Base-by-base conservation (phyloP, 2,113 vertebrate species). In the Seriola quinqueradiata region DNA sequence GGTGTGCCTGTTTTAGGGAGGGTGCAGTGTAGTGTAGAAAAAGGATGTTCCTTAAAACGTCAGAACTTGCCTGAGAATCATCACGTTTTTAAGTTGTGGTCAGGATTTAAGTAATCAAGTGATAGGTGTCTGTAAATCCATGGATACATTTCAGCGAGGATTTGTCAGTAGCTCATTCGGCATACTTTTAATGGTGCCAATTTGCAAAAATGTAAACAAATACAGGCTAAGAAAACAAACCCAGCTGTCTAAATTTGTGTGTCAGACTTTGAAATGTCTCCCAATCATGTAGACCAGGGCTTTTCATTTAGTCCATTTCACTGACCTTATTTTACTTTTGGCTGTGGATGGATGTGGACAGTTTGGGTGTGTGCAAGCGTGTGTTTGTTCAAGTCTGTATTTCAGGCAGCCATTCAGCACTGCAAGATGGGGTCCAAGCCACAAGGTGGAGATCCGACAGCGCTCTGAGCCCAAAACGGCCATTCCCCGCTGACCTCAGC, bases 361-460 rank as follows among this genome's bases (percentile, higher is more conserved):
- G 7, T 19, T 28, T 48, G 54, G 68, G 68, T 75, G 79, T 73
- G 58, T 82, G 82, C 8, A 14, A 28, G 34, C 12, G 28, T 54
- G 66, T 75, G 66, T 75, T 86, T 87, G 61, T 68, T 55, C 23
- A 36, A 72, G 75, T 32, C 1, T 65, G 19, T 57, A 3, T 78
- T 80, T 54, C 70, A 25, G 40, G 70, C 70, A 44, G 63, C 23
- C 71, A 8, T 68, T 75, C 59, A 36, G 77, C 50, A 14, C 82
- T 90, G 88, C 75, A 80, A 71, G 83, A 85, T 76, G 77, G 81
- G 54, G 70, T 77, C 83, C 85, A 92, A 92, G 75, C 89, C 89
- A 93, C 91, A 89, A 93, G 92, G 87, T 92, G 93, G 90, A 91
- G 90, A 85, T 73, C 91, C 77, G 83, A 79, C 89, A 83, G 87